Evolutionary conservation across 2,113 vertebrate species (phyloP).

Genomic region (Clarias batrachus): DNA sequence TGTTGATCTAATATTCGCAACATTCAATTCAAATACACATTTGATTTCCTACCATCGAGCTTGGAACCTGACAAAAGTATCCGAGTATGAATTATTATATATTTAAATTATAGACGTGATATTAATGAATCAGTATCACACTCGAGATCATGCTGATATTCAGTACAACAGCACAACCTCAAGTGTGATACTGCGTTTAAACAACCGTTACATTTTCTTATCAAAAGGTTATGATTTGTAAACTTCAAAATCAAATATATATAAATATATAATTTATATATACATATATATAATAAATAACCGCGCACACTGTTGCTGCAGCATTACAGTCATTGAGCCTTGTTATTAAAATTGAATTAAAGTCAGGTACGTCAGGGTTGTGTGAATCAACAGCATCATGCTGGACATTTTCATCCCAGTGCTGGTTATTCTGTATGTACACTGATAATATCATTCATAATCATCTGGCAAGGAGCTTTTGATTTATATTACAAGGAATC

Average conservation of each 20-base stretch:
- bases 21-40: not conserved
- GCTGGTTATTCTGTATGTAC: not conserved
- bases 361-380: not conserved
- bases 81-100: not conserved
- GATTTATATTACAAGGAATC: not conserved
- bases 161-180: too few species aligned
- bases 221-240: too few species aligned
- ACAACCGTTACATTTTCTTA: too few species aligned
- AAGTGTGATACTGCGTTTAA: too few species aligned
- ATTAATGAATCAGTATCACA: not conserved
- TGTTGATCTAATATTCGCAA: not conserved
- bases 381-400: not conserved
- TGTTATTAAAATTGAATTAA: not conserved
- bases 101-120: not conserved
- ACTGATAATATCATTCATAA: not conserved
- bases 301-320: not conserved
- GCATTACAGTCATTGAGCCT: not conserved
- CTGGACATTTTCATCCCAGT: not conserved
- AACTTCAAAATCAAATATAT: too few species aligned
- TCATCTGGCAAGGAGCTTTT: not conserved
- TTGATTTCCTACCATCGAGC: not conserved
- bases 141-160: too few species aligned
- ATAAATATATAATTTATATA: not conserved
- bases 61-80: not conserved
- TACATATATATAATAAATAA: not conserved